Conservation (phyloP, 2,113 vertebrate species). For the Ptilonorhynchus violaceus region DNA sequence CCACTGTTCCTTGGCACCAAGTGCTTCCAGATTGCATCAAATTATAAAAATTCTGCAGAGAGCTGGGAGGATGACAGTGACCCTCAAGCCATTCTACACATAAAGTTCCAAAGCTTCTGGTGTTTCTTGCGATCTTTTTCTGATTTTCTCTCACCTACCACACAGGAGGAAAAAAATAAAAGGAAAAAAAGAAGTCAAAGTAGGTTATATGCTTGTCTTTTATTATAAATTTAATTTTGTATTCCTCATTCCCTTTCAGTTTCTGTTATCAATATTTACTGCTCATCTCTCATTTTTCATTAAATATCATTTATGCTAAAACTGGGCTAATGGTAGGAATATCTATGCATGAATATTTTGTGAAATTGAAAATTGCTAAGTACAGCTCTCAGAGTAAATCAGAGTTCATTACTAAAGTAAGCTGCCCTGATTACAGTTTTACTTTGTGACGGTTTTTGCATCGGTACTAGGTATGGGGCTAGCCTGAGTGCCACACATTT, state of each 20-base stretch:
- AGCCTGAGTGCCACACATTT: background rate
- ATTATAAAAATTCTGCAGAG: slow-evolving; percentile 7
- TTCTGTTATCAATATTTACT: slow-evolving; percentile 19
- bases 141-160: background rate
- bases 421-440: slow-evolving; percentile 5
- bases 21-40: slow-evolving; percentile 39
- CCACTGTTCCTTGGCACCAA: slow-evolving; percentile 22
- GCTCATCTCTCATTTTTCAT: slow-evolving; percentile 3
- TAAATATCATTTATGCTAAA: slow-evolving; percentile 12
- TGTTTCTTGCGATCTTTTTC: background rate
- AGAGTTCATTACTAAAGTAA: slow-evolving; percentile 31
- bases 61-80: background rate
- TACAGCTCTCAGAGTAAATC: slow-evolving; percentile 9
- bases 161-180: background rate
- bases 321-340: background rate
- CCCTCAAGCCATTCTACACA: background rate
- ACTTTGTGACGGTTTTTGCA: background rate
- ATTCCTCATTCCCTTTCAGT: background rate
- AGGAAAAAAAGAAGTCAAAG: background rate
- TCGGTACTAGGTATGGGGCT: background rate
- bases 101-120: background rate
- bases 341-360: slow-evolving; percentile 15
- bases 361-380: slow-evolving; percentile 41
- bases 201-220: background rate
- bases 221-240: background rate